These are phyloP conservation scores for Chrysodeixis includens DNA, from an alignment of 2,888 invertebrate species.

Conservation along the genomic window DNA sequence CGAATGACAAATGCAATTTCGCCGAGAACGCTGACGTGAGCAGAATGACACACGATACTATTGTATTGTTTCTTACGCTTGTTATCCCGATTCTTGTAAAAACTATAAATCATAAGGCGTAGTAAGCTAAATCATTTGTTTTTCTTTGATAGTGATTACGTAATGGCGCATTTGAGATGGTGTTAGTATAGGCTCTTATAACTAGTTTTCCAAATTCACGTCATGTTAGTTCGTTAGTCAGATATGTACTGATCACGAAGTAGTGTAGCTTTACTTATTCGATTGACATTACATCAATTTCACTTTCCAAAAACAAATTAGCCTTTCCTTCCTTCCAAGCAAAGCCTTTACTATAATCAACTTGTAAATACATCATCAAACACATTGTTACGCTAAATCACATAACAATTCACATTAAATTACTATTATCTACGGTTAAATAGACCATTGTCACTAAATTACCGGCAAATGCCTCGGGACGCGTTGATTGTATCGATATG, in stretches of 20 bases:
- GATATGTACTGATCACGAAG: neutral
- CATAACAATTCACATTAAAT: constrained; percentile 55
- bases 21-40: constrained; percentile 47
- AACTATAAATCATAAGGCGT: neutral
- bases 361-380: constrained; percentile 25
- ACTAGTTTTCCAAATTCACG: neutral
- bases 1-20: constrained; percentile 53
- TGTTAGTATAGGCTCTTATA: neutral
- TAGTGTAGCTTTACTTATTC: neutral
- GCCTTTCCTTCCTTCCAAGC: neutral
- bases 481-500: constrained; percentile 66
- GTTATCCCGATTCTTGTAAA: constrained; percentile 16
- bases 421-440: constrained; percentile 59
- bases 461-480: constrained; percentile 66
- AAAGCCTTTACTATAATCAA: neutral
- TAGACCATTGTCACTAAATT: constrained; percentile 69
- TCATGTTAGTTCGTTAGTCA: too few species aligned
- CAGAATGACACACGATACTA: constrained; percentile 41
- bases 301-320: neutral
- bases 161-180: neutral
- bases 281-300: neutral
- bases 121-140: neutral
- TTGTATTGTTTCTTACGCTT: constrained; percentile 31
- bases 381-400: constrained; percentile 50
- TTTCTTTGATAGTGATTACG: neutral